Evolutionary conservation across 2,113 vertebrate species (phyloP).

Genomic region (Nansenia antarctica): DNA sequence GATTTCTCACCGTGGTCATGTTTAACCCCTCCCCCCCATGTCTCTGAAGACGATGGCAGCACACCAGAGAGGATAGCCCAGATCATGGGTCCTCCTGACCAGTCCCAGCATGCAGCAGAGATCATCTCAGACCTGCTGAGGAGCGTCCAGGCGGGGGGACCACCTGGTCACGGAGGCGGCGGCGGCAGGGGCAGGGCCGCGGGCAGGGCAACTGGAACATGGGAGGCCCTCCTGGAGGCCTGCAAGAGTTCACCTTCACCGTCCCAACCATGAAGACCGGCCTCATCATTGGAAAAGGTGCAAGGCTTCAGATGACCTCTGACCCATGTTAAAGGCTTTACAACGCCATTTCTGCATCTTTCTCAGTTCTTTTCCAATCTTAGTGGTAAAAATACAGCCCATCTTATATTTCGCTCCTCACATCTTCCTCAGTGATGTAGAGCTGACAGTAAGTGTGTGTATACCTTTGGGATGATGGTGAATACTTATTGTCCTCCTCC

Average conservation of each 20-base stretch:
- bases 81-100: conserved; percentile 94
- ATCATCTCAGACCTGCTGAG: conserved; percentile 96
- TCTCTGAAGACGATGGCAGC: conserved; percentile 92
- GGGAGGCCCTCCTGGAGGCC: conserved; percentile 95
- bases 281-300: conserved; percentile 97
- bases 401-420: no score
- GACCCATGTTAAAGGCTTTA: no score
- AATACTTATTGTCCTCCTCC: no score
- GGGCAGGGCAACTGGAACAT: conserved; percentile 99
- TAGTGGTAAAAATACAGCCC: no score
- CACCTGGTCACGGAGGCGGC: conserved; percentile 93
- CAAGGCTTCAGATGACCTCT: conserved; percentile 69
- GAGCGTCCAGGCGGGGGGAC: conserved; percentile 95
- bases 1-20: no score
- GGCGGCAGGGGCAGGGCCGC: conserved; percentile 92
- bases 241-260: conserved; percentile 97
- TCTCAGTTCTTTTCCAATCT: no score
- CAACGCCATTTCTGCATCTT: no score
- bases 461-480: no score
- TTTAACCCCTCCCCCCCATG: no score
- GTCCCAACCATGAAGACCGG: conserved; percentile 98
- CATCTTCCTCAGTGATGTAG: no score
- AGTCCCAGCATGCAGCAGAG: conserved; percentile 94
- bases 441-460: no score
- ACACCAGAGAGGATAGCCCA: conserved; percentile 98